Evolutionary conservation across 2,888 invertebrate species (phyloP).

Genomic region (Tetragonisca angustula): DNA sequence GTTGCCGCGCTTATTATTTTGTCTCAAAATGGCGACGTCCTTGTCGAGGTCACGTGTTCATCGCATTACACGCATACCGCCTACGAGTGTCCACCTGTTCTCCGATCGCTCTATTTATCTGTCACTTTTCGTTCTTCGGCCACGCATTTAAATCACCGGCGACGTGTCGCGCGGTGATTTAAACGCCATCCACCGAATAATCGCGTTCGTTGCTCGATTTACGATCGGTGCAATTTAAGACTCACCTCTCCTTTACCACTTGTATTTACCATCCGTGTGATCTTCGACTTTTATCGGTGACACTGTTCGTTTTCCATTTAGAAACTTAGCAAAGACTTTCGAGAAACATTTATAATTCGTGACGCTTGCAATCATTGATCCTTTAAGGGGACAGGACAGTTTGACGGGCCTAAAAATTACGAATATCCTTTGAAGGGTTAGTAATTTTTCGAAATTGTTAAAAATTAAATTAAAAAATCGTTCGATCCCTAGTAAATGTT

Average conservation of each 20-base stretch:
- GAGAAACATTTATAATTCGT: no score
- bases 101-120: conserved; percentile 47
- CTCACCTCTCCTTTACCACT: not conserved
- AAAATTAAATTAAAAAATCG: no score
- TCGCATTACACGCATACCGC: conserved; percentile 50
- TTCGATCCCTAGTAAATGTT: no score
- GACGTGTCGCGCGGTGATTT: conserved; percentile 53
- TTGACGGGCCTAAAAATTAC: no score
- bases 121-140: conserved; percentile 42
- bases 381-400: no score
- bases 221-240: not conserved
- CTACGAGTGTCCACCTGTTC: conserved; percentile 73
- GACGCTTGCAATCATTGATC: no score
- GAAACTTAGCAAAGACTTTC: not conserved
- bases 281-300: not conserved
- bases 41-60: conserved; percentile 80
- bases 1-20: conserved; percentile 68
- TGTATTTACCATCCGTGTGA: not conserved
- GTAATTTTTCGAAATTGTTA: no score
- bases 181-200: conserved; percentile 41
- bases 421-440: no score
- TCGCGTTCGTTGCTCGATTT: not conserved
- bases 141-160: conserved; percentile 67
- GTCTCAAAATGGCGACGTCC: conserved; percentile 79
- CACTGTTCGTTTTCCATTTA: not conserved